These are phyloP conservation scores for Porites lutea DNA, from an alignment of 64 coral and sea anemone species.

Conservation along the genomic window DNA sequence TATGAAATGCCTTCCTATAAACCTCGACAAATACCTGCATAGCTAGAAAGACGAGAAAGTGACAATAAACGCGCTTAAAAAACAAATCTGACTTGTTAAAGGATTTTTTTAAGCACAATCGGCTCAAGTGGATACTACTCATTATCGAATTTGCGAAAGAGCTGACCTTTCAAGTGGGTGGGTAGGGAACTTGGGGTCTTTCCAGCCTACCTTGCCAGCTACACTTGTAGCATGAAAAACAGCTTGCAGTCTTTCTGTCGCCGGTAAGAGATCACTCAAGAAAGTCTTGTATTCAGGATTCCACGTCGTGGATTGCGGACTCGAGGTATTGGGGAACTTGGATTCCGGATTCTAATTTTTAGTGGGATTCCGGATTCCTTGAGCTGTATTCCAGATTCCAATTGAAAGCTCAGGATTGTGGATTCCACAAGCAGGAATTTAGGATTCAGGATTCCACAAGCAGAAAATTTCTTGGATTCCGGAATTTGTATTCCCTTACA, in stretches of 20 bases:
- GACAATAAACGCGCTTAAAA: not conserved
- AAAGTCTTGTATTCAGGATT: no score
- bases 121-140: not conserved
- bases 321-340: no score
- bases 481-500: no score
- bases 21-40: not conserved
- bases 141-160: not conserved
- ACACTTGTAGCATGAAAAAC: not conserved
- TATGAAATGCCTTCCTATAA: not conserved
- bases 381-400: no score
- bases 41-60: not conserved
- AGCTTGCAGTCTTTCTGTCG: not conserved
- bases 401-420: no score
- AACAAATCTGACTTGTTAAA: not conserved
- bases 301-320: no score
- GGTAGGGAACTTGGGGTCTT: not conserved
- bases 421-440: no score
- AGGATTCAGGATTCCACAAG: no score
- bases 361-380: no score
- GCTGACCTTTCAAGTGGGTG: not conserved
- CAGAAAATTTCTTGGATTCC: no score
- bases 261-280: no score
- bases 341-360: no score
- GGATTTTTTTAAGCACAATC: not conserved
- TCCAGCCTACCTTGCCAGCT: not conserved